Evolutionary conservation across 2,113 vertebrate species (phyloP).

Genomic region (Entosphenus tridentatus): DNA sequence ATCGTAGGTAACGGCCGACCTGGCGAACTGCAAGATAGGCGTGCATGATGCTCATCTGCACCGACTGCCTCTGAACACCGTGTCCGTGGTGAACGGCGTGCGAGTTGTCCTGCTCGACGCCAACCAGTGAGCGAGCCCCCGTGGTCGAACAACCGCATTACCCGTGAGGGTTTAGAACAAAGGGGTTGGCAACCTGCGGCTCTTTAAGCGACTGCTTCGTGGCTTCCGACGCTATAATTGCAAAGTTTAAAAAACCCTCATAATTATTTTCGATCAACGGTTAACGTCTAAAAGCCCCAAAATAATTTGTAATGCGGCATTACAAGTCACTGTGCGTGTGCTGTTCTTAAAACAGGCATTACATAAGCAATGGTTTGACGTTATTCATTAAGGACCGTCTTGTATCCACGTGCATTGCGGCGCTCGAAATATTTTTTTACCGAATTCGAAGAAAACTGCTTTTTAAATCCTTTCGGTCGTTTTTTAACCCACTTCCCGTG

Average conservation of each 20-base stretch:
- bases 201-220: background rate
- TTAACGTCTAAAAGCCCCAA: background rate
- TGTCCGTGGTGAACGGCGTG: slow-evolving; percentile 3
- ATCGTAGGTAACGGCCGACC: background rate
- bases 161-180: background rate
- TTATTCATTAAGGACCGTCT: too few species aligned
- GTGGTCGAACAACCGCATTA: background rate
- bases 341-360: too few species aligned
- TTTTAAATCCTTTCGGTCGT: too few species aligned
- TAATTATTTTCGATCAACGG: background rate
- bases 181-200: background rate
- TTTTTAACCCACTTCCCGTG: too few species aligned
- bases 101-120: background rate
- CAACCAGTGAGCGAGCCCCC: background rate
- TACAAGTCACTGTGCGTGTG: too few species aligned
- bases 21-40: background rate
- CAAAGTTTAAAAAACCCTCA: background rate
- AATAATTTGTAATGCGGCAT: too few species aligned
- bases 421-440: too few species aligned
- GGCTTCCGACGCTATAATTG: background rate
- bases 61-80: slow-evolving; percentile 1
- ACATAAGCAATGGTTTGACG: too few species aligned
- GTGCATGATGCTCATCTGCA: background rate
- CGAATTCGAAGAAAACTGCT: too few species aligned
- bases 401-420: too few species aligned